Evolutionary conservation across 2,113 vertebrate genomes (phyloP).

Genomic region (Nyctibius bracteatus): DNA sequence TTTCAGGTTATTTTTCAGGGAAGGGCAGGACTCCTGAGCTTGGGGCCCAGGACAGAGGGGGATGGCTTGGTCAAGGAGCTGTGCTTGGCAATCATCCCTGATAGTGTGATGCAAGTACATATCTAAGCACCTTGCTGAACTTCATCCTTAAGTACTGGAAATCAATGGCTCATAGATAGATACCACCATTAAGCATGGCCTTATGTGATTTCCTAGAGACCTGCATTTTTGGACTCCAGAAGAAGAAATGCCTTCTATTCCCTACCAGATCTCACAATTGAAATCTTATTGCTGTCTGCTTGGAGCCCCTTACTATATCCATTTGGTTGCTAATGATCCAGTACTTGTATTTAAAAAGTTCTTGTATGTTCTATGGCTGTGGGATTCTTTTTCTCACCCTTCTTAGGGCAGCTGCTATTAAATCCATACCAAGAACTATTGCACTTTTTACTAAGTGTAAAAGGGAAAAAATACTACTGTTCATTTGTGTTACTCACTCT

Average conservation of each 20-base stretch:
- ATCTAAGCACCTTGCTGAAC: not conserved
- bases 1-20: too few relatives aligned
- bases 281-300: not conserved
- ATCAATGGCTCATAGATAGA: not conserved
- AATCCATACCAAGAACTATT: constrained; percentile 53
- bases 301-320: not conserved
- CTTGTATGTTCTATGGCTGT: not conserved
- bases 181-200: not conserved
- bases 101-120: not conserved
- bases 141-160: not conserved
- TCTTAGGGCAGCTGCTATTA: constrained; percentile 50
- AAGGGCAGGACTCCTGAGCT: not conserved
- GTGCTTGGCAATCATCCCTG: not conserved
- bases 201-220: not conserved
- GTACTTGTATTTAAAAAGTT: not conserved
- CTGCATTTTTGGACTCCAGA: not conserved
- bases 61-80: not conserved
- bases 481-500: constrained; percentile 66
- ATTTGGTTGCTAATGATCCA: not conserved
- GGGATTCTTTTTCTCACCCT: not conserved
- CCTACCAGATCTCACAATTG: not conserved
- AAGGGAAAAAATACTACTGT: constrained; percentile 45
- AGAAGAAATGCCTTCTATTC: not conserved
- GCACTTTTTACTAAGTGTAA: constrained; percentile 51
- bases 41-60: not conserved